Evolutionary conservation across 2,113 vertebrate species (phyloP).

Genomic region (Elgaria multicarinata): DNA sequence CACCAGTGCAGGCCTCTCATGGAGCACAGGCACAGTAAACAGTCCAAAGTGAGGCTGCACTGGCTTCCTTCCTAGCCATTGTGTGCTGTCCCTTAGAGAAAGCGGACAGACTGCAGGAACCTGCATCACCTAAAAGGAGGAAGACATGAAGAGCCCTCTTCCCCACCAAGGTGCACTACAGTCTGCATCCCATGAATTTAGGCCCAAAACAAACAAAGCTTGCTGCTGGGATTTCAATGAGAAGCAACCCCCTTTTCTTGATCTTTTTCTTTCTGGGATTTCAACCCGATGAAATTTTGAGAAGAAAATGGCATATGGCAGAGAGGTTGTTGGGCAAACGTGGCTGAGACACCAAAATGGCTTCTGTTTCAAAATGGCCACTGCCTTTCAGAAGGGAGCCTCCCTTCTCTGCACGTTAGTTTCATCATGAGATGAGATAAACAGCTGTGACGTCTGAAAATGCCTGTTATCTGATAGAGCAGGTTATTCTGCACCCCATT

Average conservation of each 20-base stretch:
- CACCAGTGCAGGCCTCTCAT: background rate
- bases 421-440: background rate
- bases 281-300: background rate
- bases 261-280: background rate
- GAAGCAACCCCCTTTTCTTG: too few species aligned
- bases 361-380: background rate
- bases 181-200: background rate
- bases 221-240: too few species aligned
- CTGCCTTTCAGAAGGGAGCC: background rate
- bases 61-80: background rate
- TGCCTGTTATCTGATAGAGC: too few species aligned
- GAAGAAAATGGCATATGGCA: background rate
- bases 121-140: background rate
- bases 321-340: background rate
- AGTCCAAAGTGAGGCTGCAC: background rate
- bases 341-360: background rate
- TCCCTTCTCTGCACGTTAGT: background rate
- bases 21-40: background rate
- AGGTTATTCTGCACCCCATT: background rate
- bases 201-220: background rate
- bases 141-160: background rate
- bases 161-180: background rate
- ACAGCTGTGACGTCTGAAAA: background rate
- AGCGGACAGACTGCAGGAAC: background rate
- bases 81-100: background rate